Percentiles rank a stretch among this genome's conserved stretches.
Conservation (phyloP, 2,888 invertebrate species). For the Ectemnius lituratus region DNA sequence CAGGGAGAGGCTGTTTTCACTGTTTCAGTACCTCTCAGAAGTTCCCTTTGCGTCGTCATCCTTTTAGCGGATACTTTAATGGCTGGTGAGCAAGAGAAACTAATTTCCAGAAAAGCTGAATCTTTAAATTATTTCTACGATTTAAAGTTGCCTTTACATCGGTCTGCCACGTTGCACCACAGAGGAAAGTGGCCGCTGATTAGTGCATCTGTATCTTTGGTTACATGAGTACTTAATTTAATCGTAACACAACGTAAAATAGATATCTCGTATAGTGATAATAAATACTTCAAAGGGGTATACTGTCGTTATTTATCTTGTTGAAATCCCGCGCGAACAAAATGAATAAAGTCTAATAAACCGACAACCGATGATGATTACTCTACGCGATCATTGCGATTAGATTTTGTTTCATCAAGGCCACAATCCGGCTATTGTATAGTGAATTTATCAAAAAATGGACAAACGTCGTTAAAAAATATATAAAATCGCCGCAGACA, state of each 20-base stretch:
- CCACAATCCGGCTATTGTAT: slow-evolving; percentile 40
- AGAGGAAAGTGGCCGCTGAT: slow-evolving; percentile 40
- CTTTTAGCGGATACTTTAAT: slow-evolving; percentile 37
- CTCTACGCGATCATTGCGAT: slow-evolving; percentile 30
- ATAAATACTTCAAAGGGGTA: slow-evolving; percentile 58
- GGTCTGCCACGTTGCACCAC: slow-evolving; percentile 36
- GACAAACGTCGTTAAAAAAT: slow-evolving; percentile 12
- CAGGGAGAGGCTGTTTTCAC: slow-evolving; percentile 45
- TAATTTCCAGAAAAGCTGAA: slow-evolving; percentile 16
- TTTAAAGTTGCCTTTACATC: slow-evolving; percentile 29
- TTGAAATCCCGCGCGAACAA: slow-evolving; percentile 20
- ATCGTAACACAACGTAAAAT: slow-evolving; percentile 53
- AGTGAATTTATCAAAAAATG: slow-evolving; percentile 31
- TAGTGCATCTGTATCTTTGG: slow-evolving; percentile 61
- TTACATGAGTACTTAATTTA: slow-evolving; percentile 61
- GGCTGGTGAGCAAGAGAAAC: slow-evolving; percentile 22
- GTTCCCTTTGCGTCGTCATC: slow-evolving; percentile 25
- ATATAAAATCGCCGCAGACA: slow-evolving; percentile 26
- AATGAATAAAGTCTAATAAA: slow-evolving; percentile 17
- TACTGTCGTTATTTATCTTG: slow-evolving; percentile 38
- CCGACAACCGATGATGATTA: slow-evolving; percentile 25
- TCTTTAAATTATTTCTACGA: slow-evolving; percentile 41
- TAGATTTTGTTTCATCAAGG: slow-evolving; percentile 46
- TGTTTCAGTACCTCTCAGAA: slow-evolving; percentile 27
- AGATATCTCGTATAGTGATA: slow-evolving; percentile 51